Percentiles rank a stretch among this genome's conserved stretches.
phyloP scores from a whole-genome alignment of 2,888 invertebrate species.

The Heliconius hortense region DNA sequence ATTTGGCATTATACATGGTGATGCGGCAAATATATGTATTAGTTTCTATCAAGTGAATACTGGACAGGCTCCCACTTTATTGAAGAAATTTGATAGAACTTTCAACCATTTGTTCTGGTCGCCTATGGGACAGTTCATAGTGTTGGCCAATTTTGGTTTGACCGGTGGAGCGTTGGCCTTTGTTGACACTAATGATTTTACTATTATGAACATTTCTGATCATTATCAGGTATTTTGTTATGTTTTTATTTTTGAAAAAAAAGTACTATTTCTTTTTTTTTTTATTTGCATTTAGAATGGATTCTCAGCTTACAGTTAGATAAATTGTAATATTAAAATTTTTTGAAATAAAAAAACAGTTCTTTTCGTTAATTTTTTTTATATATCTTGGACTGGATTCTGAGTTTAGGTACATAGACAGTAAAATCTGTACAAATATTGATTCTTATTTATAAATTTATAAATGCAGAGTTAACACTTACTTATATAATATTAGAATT shows the following conservation, averaged over 20 bases:
- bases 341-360: no score
- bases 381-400: no score
- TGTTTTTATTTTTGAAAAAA: background rate
- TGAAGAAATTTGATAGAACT: slow-evolving; percentile 94
- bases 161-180: slow-evolving; percentile 96
- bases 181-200: slow-evolving; percentile 96
- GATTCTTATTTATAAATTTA: no score
- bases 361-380: no score
- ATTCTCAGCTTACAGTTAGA: background rate
- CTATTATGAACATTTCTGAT: slow-evolving; percentile 96
- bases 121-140: slow-evolving; percentile 96
- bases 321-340: background rate
- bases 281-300: background rate
- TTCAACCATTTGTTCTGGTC: slow-evolving; percentile 98
- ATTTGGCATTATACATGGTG: slow-evolving; percentile 98
- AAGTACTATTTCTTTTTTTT: background rate
- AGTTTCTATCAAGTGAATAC: slow-evolving; percentile 95
- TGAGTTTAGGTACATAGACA: no score
- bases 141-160: slow-evolving; percentile 92
- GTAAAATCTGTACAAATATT: no score
- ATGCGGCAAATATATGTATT: slow-evolving; percentile 89
- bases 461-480: no score
- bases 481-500: no score
- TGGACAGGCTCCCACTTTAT: slow-evolving; percentile 92
- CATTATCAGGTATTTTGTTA: slow-evolving; percentile 89